Conservation (phyloP, 2,888 invertebrate genomes). For the Acanthacorydalis orientalis region DNA sequence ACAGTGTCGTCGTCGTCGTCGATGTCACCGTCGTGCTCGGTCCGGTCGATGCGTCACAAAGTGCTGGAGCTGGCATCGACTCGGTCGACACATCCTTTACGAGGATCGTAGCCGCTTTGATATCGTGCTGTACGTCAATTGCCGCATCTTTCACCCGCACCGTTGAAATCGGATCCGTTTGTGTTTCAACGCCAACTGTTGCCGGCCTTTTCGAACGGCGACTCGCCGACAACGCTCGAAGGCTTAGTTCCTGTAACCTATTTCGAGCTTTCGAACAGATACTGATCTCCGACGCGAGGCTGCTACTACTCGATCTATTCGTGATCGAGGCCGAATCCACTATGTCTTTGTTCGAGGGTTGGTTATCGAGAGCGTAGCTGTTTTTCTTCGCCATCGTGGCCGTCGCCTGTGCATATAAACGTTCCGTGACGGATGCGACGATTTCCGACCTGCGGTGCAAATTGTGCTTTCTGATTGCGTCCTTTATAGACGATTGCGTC, state of each 20-base stretch:
- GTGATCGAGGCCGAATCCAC: constrained; percentile 26
- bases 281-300: constrained; percentile 25
- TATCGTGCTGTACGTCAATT: constrained; percentile 35
- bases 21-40: constrained; percentile 21
- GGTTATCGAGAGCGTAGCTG: constrained; percentile 12
- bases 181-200: constrained; percentile 37
- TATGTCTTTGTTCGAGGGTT: constrained; percentile 15
- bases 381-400: constrained; percentile 37
- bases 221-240: constrained; percentile 35
- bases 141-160: constrained; percentile 39
- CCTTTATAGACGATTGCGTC: constrained; percentile 15
- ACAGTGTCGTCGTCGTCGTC: no score
- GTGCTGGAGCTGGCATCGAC: constrained; percentile 27
- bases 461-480: constrained; percentile 22
- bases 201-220: constrained; percentile 24
- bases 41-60: constrained; percentile 28
- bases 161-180: constrained; percentile 31
- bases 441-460: constrained; percentile 44
- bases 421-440: constrained; percentile 51
- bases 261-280: constrained; percentile 41
- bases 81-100: constrained; percentile 22
- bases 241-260: constrained; percentile 38
- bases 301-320: constrained; percentile 4
- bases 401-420: constrained; percentile 41
- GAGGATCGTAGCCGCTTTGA: constrained; percentile 26